A percentile compares a stretch with the other conserved stretches of the same genome.
Evolutionary conservation across 2,113 vertebrate genomes (phyloP).

Genomic region (Galeopterus variegatus): DNA sequence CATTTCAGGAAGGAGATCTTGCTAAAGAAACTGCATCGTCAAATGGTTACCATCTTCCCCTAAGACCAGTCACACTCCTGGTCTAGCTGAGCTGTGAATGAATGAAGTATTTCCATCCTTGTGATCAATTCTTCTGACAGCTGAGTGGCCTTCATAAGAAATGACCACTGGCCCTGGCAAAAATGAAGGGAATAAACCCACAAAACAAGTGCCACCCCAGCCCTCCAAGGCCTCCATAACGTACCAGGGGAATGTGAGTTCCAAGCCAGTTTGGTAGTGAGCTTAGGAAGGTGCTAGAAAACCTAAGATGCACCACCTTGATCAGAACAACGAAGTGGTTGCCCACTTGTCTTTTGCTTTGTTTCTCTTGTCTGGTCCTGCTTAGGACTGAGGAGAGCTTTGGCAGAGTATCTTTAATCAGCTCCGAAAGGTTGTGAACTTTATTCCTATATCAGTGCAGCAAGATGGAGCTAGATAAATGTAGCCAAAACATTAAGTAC

Average conservation of each 20-base stretch:
- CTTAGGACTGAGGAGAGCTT: neutral
- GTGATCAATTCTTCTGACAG: neutral
- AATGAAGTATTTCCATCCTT: neutral
- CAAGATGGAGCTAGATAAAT: conserved; percentile 63
- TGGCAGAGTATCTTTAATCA: neutral
- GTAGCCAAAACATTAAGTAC: conserved; percentile 70
- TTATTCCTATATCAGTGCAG: neutral
- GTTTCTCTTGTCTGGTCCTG: neutral
- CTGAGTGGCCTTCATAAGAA: neutral
- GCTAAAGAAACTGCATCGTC: neutral
- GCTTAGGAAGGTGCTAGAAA: neutral
- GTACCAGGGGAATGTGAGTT: neutral
- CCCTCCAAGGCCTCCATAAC: neutral
- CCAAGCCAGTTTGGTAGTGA: neutral
- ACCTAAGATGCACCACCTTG: neutral
- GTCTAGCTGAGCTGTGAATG: neutral
- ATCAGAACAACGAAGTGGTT: neutral
- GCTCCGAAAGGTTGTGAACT: neutral
- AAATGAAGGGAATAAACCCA: neutral
- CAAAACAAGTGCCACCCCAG: neutral
- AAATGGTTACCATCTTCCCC: neutral
- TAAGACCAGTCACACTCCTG: neutral
- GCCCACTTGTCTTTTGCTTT: conserved; percentile 3
- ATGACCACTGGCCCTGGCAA: neutral
- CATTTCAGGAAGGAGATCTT: neutral